Evolutionary conservation across 2,888 invertebrate species (phyloP), one percentile per base, ranked within the genome.

Genomic region (Frankliniella intonsa): DNA sequence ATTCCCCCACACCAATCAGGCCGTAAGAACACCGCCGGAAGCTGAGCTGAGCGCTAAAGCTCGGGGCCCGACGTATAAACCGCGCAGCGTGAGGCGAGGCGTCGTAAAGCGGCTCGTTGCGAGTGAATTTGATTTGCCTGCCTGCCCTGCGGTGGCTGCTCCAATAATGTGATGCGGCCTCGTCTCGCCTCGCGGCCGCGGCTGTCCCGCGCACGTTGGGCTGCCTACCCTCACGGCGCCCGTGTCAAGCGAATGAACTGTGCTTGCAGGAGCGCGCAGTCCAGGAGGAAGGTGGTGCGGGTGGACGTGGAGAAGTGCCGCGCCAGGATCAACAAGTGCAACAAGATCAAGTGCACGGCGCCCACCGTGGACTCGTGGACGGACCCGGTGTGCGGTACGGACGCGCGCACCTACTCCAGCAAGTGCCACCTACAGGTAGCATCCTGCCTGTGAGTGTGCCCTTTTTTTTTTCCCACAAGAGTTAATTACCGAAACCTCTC

Each of bases 351-450:
- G 83, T 88, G 88, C 83, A 22, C 25, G 25, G 62, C 62, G 62
- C 62, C 62, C 19, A 14, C 17, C 62, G 83, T 84, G 51, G 86
- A 86, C 50, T 85, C 84, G 14, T 85, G 85, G 22, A 85, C 85
- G 81, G 88, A 88, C 87, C 94, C 94, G 2, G 93, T 96, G n/a
- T 97, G 97, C 86, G 97, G 96, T 1, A 95, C 95, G 11, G 96
- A 97, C 86, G 95, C 96, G 22, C 92, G 92, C 84, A 95, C 95
- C 0, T 97, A 97, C 89, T 91, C 91, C 84, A 95, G 94, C 87
- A 93, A 94, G 85, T 97, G 96, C 87, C 93, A 93, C 84, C 88
- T 97, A 85, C 94, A 94, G 86, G 92, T 94, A 83, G 95, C 95
- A 27, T 93, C 94, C 80, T 96, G 97, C 88, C 89, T 95, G 92